These are phyloP conservation scores for Chlorops oryzae DNA, from an alignment of 1,140 invertebrate genomes.

Conservation along the genomic window DNA sequence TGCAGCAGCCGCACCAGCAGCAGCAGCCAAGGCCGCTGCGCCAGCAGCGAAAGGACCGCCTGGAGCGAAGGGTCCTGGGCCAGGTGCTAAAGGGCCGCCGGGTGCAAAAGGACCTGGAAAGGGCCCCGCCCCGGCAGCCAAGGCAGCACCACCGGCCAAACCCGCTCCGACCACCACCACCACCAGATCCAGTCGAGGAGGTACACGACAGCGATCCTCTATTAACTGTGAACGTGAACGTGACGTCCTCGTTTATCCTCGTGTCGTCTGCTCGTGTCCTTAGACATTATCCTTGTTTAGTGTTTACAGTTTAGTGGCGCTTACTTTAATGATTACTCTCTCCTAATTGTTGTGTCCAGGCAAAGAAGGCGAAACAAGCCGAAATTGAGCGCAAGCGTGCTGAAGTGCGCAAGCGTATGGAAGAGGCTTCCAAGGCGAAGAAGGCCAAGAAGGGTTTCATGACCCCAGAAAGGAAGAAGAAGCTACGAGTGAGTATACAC, in stretches of 20 bases:
- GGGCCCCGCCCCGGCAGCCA: conserved; percentile 8
- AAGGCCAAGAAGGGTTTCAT: conserved; percentile 98
- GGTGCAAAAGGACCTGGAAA: conserved; percentile 9
- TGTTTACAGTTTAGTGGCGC: too few relatives aligned
- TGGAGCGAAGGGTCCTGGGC: conserved; percentile 21
- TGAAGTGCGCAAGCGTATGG: conserved; percentile 91
- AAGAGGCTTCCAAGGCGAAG: conserved; percentile 90
- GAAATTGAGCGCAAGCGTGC: conserved; percentile 91
- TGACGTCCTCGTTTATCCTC: background rate
- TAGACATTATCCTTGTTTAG: background rate
- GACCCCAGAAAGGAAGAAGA: conserved; percentile 98
- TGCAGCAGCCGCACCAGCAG: conserved; percentile 10
- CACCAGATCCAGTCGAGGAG: background rate
- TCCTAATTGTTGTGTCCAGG: conserved; percentile 55
- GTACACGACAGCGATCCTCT: too few relatives aligned
- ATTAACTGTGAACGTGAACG: too few relatives aligned
- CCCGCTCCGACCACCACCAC: conserved; percentile 6
- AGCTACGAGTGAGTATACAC: conserved; percentile 89
- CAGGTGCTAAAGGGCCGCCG: conserved; percentile 14
- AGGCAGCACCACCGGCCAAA: conserved; percentile 8
- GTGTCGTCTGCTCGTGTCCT: background rate
- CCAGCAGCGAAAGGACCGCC: conserved; percentile 24
- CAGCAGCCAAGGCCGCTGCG: conserved; percentile 23
- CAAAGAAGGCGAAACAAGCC: conserved; percentile 90
- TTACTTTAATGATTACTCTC: background rate